A percentile compares a stretch with the other conserved stretches of the same genome.
These are phyloP conservation scores for Microchirus variegatus DNA, from an alignment of 2,797 vertebrate species.

Conservation along the genomic window DNA sequence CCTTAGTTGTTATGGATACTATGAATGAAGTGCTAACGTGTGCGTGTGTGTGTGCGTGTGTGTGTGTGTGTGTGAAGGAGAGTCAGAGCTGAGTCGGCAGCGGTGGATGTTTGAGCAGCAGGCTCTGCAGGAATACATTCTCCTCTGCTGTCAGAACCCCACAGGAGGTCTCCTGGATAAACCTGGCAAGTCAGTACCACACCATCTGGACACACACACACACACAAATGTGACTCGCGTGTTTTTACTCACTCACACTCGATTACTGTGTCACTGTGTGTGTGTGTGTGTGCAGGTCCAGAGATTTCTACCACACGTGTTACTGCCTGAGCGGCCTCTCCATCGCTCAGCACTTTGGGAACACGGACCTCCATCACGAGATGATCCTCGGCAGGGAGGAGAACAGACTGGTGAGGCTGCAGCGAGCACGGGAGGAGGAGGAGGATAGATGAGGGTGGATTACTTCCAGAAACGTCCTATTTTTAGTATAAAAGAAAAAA, in stretches of 20 bases:
- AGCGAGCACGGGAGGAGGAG: background rate
- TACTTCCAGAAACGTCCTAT: background rate
- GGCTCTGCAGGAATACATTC: constrained; percentile 96
- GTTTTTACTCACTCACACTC: background rate
- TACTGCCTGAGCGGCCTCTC: constrained; percentile 97
- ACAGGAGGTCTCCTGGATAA: constrained; percentile 94
- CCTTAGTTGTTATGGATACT: too few relatives aligned
- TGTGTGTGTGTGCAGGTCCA: constrained; percentile 79
- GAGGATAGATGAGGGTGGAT: background rate
- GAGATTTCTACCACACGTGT: constrained; percentile 98
- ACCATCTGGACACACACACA: constrained; percentile 40
- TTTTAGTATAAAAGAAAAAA: too few relatives aligned
- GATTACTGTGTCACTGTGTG: background rate
- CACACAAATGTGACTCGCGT: background rate
- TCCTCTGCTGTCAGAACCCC: constrained; percentile 96
- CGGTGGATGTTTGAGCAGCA: constrained; percentile 97
- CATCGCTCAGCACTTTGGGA: constrained; percentile 94
- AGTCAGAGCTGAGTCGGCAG: constrained; percentile 85
- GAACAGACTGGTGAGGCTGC: constrained; percentile 89
- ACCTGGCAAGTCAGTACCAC: constrained; percentile 93
- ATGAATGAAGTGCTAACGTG: too few relatives aligned
- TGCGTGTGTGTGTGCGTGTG: background rate
- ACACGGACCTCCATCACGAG: constrained; percentile 87
- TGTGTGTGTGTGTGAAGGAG: constrained; percentile 78
- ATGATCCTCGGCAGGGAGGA: constrained; percentile 87